These are phyloP conservation scores for Acanthurus leucopareius DNA, from an alignment of 2,797 vertebrate genomes.

Conservation along the genomic window DNA sequence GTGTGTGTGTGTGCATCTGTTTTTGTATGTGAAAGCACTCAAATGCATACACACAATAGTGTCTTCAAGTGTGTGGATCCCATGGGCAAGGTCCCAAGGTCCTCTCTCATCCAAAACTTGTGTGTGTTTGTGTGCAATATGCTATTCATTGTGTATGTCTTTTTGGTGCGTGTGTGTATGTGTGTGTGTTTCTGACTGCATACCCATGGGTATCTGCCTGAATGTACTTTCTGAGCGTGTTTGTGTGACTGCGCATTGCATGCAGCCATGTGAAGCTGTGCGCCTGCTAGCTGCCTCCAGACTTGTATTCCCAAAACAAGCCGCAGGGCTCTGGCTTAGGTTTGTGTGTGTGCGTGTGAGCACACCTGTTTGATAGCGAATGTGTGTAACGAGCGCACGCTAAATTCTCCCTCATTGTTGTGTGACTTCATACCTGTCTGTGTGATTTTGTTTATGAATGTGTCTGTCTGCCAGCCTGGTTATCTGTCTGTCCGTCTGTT, in stretches of 20 bases:
- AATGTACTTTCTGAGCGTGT: conserved; percentile 62
- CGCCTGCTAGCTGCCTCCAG: conserved; percentile 72
- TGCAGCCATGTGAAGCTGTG: conserved; percentile 79
- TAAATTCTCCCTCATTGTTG: conserved; percentile 55
- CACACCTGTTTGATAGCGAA: conserved; percentile 64
- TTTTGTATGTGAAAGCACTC: conserved; percentile 15
- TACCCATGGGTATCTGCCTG: conserved; percentile 68
- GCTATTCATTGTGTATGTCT: conserved; percentile 45
- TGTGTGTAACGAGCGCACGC: conserved; percentile 40
- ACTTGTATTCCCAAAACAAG: conserved; percentile 78
- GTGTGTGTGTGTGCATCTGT: conserved; percentile 29
- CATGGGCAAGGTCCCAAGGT: conserved; percentile 56
- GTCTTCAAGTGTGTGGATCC: conserved; percentile 38
- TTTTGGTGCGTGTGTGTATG: conserved; percentile 40
- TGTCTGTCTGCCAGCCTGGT: conserved; percentile 51
- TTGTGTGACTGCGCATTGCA: conserved; percentile 69
- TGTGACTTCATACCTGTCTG: conserved; percentile 44
- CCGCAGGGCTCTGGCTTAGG: conserved; percentile 68
- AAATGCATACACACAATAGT: conserved; percentile 25
- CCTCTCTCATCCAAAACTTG: conserved; percentile 62
- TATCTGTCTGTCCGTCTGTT: conserved; percentile 54
- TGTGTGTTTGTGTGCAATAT: conserved; percentile 49
- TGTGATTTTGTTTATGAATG: conserved; percentile 55
- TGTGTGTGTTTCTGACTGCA: conserved; percentile 42
- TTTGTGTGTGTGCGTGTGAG: conserved; percentile 29